Evolutionary conservation across 2,113 vertebrate genomes (phyloP).

Genomic region (Malurus melanocephalus): DNA sequence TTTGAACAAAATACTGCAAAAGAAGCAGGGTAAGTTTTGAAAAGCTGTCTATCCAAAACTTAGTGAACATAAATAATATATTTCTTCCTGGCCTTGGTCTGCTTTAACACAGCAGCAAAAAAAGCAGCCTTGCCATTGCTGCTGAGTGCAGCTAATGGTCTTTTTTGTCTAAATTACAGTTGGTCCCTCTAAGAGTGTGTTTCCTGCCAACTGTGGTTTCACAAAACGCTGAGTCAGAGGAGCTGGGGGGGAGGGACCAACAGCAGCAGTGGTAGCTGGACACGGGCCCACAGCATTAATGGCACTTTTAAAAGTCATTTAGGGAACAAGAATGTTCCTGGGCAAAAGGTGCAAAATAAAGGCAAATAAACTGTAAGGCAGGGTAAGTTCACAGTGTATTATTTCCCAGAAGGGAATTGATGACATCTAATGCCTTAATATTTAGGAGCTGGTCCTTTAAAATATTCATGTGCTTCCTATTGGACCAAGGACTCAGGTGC

Average conservation of each 20-base stretch:
- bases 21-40: neutral
- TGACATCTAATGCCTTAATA: neutral
- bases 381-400: neutral
- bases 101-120: neutral
- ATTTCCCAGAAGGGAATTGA: neutral
- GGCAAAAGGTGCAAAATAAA: neutral
- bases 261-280: neutral
- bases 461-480: neutral
- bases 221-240: conserved; percentile 46
- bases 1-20: neutral
- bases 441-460: neutral
- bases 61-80: conserved; percentile 21
- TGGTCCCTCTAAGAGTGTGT: conserved; percentile 32
- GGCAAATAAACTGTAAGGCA: neutral
- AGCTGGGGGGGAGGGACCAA: neutral
- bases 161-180: conserved; percentile 49
- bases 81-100: conserved; percentile 4
- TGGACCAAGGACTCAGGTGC: neutral
- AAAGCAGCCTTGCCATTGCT: conserved; percentile 11
- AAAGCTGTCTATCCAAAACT: neutral
- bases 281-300: neutral
- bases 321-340: neutral
- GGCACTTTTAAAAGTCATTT: neutral
- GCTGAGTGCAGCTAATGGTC: conserved; percentile 43
- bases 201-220: conserved; percentile 52